phyloP scores from a whole-genome alignment of 92 coral and sea anemone genomes.

The Umimayanthus chanpuru region DNA sequence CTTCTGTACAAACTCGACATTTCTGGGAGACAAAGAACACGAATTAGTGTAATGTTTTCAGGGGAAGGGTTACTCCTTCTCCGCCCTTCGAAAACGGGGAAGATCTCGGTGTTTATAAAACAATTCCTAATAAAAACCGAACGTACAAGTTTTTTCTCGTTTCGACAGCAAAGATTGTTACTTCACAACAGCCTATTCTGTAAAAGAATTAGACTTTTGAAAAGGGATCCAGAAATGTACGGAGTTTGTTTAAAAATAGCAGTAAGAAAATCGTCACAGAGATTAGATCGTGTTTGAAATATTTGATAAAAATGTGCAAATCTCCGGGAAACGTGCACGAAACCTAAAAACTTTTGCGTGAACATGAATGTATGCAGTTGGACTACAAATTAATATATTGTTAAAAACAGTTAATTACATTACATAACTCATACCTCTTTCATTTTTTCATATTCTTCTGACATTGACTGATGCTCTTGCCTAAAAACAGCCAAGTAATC shows the following conservation, averaged over 20 bases:
- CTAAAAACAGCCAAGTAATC: background rate
- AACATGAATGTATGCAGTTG: background rate
- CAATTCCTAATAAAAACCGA: background rate
- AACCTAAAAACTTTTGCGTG: background rate
- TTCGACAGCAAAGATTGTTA: background rate
- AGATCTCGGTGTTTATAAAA: background rate
- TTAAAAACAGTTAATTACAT: background rate
- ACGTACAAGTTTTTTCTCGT: no score
- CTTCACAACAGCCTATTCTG: background rate
- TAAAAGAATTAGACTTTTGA: no score
- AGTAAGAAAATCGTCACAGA: no score
- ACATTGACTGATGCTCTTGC: constrained; percentile 36
- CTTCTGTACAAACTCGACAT: constrained; percentile 38
- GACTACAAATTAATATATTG: background rate
- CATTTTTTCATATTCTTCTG: constrained; percentile 34
- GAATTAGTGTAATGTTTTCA: no score
- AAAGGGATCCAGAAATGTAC: no score
- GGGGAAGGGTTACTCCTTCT: background rate
- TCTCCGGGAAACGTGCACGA: background rate
- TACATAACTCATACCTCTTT: constrained; percentile 17
- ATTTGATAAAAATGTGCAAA: background rate
- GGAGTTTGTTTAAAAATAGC: no score
- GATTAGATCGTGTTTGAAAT: no score
- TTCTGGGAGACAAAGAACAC: constrained; percentile 9
- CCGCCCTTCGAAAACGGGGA: no score